Evolutionary conservation across 2,797 vertebrate genomes (phyloP).

Genomic region (Sciurus carolinensis): DNA sequence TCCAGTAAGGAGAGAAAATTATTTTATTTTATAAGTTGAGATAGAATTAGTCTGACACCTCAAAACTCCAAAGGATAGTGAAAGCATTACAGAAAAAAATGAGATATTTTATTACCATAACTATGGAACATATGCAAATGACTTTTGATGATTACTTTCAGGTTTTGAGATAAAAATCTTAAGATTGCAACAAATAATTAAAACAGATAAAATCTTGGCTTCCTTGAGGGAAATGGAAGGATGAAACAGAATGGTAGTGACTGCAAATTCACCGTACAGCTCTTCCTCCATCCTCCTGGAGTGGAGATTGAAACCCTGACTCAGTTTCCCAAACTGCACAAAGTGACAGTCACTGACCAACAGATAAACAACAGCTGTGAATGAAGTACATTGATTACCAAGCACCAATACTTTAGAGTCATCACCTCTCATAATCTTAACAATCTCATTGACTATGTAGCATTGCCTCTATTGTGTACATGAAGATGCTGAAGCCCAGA

Average conservation of each 20-base stretch:
- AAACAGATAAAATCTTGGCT: not conserved
- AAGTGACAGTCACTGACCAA: not conserved
- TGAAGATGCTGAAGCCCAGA: not conserved
- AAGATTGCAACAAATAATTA: not conserved
- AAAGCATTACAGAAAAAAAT: not conserved
- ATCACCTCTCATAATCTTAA: not conserved
- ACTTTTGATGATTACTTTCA: not conserved
- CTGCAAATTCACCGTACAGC: not conserved
- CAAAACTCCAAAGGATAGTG: not conserved
- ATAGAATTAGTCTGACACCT: fast-evolving
- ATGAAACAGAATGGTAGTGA: not conserved
- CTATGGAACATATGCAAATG: not conserved
- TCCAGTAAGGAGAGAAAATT: not conserved
- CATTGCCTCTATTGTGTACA: not conserved
- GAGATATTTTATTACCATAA: not conserved
- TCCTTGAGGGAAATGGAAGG: not conserved
- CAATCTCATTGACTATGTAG: not conserved
- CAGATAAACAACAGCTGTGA: not conserved
- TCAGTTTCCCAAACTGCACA: no score
- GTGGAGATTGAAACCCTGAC: fast-evolving
- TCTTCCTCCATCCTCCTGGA: not conserved
- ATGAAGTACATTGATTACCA: no score
- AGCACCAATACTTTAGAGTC: not conserved
- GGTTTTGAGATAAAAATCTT: not conserved
- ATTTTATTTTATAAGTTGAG: not conserved